Base-by-base conservation (phyloP, 2,797 vertebrate species). In the Lepilemur ruficaudatus region DNA sequence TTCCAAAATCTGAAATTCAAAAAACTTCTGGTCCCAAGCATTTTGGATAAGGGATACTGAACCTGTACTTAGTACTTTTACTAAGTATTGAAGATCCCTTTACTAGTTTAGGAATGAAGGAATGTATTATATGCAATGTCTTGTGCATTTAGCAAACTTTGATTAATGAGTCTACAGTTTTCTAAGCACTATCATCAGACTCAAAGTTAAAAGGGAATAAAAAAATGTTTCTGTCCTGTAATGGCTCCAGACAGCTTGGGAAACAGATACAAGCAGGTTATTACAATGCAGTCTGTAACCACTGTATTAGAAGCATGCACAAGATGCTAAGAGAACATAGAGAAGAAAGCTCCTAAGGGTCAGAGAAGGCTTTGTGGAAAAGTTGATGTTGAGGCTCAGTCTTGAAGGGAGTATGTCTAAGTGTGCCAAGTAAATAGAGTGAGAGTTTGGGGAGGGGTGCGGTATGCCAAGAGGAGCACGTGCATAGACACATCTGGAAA, bases 61-160 rank as follows among this genome's bases (percentile, higher is more conserved):
- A 13, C 69, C 69, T 70, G 70, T 55, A 63, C 32, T 63, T 76
- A 32, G 7, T 86, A 28, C 11, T 30, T 92, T 70, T 88, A 48
- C 7, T 43, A 79, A 43, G 57, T 59, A 25, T 59, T 89, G 78
- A 72, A 46, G 35, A 55, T 83, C 2, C 0, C 10, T 91, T 88
- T 89, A 46, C 28, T 70, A 46, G 35, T 89, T 96, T 80, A 89
- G 70, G 22, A 91, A 22, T 72, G 55, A 91, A 88, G 83, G 69
- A 69, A 50, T 75, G 11, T 82, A 38, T 72, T 78, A 91, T 25
- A 57, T 55, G 43, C 57, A 81, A 76, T 75, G 55, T 23, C 69
- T 87, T 38, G 46, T 88, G 30, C 1, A 35, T 91, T 94, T n/a
- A 84, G 22, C 70, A 94, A 65, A 73, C 59, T 83, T 79, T 84